Conservation (phyloP, 37 sponge, comb jelly and placozoan genomes). For the Tethya wilhelma region DNA sequence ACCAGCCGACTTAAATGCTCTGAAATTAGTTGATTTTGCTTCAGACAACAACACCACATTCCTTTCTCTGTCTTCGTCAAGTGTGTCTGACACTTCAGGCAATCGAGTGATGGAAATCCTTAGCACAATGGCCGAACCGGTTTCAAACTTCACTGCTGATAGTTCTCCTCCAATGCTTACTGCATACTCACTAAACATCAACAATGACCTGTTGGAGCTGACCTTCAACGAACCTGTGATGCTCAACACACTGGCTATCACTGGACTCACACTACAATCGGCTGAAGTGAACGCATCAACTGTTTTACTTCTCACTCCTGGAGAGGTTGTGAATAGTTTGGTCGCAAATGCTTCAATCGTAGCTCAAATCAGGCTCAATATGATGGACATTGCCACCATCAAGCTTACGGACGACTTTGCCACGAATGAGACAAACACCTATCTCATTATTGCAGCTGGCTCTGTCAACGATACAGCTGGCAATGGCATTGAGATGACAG, state of each 20-base stretch:
- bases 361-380: slow-evolving; percentile 20
- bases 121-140: slow-evolving; percentile 33
- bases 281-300: slow-evolving; percentile 7
- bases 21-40: slow-evolving; percentile 74
- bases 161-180: slow-evolving; percentile 56
- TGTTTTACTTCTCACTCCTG: slow-evolving; percentile 26
- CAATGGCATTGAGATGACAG: slow-evolving; percentile 40
- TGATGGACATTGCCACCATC: slow-evolving; percentile 54
- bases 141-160: slow-evolving; percentile 46
- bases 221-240: slow-evolving; percentile 83
- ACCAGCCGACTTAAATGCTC: slow-evolving; percentile 63
- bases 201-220: slow-evolving; percentile 46
- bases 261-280: slow-evolving; percentile 61
- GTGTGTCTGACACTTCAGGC: slow-evolving; percentile 56
- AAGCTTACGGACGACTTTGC: slow-evolving; percentile 68
- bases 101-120: slow-evolving; percentile 59
- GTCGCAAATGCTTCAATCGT: slow-evolving; percentile 24
- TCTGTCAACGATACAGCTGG: slow-evolving; percentile 75
- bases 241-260: slow-evolving; percentile 49
- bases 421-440: slow-evolving; percentile 66
- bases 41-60: slow-evolving; percentile 55
- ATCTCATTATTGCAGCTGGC: slow-evolving; percentile 38
- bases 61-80: slow-evolving; percentile 37
- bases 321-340: slow-evolving; percentile 29
- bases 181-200: slow-evolving; percentile 68